These are phyloP conservation scores for Aphis gossypii DNA, from an alignment of 1,140 invertebrate species.

Conservation along the genomic window DNA sequence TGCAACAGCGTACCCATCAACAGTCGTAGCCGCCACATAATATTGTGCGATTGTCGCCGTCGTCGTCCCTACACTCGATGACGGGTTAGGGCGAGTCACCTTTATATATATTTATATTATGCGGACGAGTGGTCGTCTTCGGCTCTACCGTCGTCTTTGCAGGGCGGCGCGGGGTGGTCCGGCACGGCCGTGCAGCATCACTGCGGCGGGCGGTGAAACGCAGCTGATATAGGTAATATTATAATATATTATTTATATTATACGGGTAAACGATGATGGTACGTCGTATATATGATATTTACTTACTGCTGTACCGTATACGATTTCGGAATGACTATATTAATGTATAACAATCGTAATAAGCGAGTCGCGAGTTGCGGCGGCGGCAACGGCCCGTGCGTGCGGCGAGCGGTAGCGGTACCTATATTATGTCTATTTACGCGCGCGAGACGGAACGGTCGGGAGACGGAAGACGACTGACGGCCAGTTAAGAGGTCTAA, in stretches of 20 bases:
- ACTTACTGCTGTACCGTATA: too few relatives aligned
- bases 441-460: slow-evolving; percentile 12
- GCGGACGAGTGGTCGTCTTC: background rate
- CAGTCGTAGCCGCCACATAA: background rate
- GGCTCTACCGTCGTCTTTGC: background rate
- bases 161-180: background rate
- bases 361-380: background rate
- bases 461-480: background rate
- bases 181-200: background rate
- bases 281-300: too few relatives aligned
- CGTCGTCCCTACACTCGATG: background rate
- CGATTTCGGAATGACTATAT: too few relatives aligned
- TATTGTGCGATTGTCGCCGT: background rate
- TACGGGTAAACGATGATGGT: too few relatives aligned
- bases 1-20: background rate
- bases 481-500: background rate
- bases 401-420: background rate
- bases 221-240: too few relatives aligned
- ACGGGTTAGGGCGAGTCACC: background rate
- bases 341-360: too few relatives aligned
- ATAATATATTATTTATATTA: too few relatives aligned
- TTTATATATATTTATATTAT: too few relatives aligned
- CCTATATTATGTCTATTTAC: background rate
- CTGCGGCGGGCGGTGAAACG: background rate
- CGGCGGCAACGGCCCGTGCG: background rate